Percentiles rank a stretch among this genome's conserved stretches.
phyloP scores from a whole-genome alignment of 2,797 vertebrate genomes.

The Sebastiscus albofasciatus region DNA sequence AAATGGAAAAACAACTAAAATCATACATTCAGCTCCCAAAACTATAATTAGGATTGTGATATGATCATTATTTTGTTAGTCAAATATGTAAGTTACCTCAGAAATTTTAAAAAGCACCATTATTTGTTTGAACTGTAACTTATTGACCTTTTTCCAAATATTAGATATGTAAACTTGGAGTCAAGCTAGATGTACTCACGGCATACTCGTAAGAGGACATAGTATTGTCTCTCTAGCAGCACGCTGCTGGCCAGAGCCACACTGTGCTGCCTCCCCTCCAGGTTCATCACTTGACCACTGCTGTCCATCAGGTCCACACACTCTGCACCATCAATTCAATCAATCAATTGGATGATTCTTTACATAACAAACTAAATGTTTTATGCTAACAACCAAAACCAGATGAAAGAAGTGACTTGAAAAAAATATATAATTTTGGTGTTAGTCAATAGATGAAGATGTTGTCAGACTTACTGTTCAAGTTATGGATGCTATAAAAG shows the following conservation, averaged over 20 bases:
- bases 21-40: neutral
- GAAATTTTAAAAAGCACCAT: neutral
- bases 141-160: neutral
- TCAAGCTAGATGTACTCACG: constrained; percentile 62
- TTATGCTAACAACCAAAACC: neutral
- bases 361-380: neutral
- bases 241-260: constrained; percentile 64
- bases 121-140: neutral
- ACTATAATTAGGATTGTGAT: neutral
- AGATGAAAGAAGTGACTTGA: too few species aligned
- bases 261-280: constrained; percentile 67
- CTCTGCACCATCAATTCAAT: constrained; percentile 43
- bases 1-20: neutral
- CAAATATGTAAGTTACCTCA: neutral
- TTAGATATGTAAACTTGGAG: neutral
- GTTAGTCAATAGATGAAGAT: neutral
- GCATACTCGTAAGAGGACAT: constrained; percentile 70
- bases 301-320: constrained; percentile 78
- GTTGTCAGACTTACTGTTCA: neutral
- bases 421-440: neutral
- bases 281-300: constrained; percentile 69
- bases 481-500: too few species aligned
- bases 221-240: constrained; percentile 71
- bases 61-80: neutral
- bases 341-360: neutral